phyloP scores from a whole-genome alignment of 2,113 vertebrate genomes.

The Stomatorhinus ivindoensis region DNA sequence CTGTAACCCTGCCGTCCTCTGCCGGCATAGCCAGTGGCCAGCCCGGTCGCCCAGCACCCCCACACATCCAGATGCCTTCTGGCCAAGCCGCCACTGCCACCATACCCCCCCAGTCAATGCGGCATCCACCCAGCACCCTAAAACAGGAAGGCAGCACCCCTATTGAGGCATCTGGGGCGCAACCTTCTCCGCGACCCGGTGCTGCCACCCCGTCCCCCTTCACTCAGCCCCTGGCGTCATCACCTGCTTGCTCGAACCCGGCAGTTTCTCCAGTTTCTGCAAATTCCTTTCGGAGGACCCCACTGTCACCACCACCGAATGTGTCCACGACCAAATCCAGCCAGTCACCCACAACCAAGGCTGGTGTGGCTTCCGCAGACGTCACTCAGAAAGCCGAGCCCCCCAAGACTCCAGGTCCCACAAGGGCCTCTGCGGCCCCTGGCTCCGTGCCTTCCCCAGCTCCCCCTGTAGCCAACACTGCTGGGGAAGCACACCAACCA shows the following conservation, averaged over 20 bases:
- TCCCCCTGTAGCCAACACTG: too few species aligned
- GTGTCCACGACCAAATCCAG: conserved; percentile 65
- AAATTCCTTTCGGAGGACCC: conserved; percentile 65
- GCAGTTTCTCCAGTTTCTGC: conserved; percentile 46
- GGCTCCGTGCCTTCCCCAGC: background rate
- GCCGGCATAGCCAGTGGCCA: conserved; percentile 49
- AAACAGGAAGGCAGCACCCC: conserved; percentile 51
- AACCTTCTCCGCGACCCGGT: conserved; percentile 49
- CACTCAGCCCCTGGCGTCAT: conserved; percentile 52
- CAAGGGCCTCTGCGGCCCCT: background rate
- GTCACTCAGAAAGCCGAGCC: conserved; percentile 65
- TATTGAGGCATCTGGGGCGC: conserved; percentile 55
- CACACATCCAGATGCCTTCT: conserved; percentile 51
- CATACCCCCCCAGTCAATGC: conserved; percentile 25
- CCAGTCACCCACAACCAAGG: conserved; percentile 58
- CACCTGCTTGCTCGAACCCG: conserved; percentile 59
- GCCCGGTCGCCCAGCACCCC: conserved; percentile 55
- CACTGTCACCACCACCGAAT: conserved; percentile 58
- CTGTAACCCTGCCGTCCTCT: background rate
- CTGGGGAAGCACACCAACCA: background rate
- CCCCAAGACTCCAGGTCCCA: background rate
- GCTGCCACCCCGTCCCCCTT: conserved; percentile 34
- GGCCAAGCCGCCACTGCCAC: conserved; percentile 44
- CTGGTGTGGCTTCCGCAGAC: conserved; percentile 60
- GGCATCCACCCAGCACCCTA: conserved; percentile 1